Conservation (phyloP, 2,888 invertebrate species). For the Meloe dianella region DNA sequence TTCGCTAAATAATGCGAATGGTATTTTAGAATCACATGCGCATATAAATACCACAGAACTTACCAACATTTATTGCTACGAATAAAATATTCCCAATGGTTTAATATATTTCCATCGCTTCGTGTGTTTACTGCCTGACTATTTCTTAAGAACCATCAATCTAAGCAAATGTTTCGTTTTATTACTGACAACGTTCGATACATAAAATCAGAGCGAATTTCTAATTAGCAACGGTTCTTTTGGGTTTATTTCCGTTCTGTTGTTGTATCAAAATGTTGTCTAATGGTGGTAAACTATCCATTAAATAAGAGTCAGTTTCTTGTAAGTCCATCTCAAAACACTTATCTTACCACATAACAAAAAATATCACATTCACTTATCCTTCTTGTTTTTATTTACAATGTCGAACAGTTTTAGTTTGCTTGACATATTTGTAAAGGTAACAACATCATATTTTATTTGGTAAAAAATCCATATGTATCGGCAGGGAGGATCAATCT, state of each 20-base stretch:
- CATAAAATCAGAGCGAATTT: too few species aligned
- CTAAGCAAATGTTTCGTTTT: conserved; percentile 1
- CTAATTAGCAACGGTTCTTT: neutral
- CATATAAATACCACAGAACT: conserved; percentile 19
- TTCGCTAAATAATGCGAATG: conserved; percentile 24
- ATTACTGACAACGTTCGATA: neutral
- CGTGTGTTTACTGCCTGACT: neutral
- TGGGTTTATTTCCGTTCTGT: neutral
- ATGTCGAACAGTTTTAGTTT: neutral
- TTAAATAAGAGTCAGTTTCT: neutral
- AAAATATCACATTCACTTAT: conserved; percentile 2
- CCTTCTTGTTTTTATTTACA: neutral
- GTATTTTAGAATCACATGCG: conserved; percentile 26
- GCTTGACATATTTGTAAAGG: neutral
- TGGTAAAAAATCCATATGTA: neutral
- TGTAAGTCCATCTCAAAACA: neutral
- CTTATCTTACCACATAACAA: neutral
- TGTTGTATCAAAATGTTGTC: neutral
- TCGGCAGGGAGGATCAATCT: neutral
- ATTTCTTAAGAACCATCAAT: neutral
- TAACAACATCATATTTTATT: neutral
- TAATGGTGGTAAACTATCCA: neutral
- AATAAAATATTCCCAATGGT: conserved; percentile 29
- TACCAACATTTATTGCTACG: conserved; percentile 29
- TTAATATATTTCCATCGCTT: conserved; percentile 11